Conservation (phyloP, 2,888 invertebrate species). For the Limnephilus lunatus region DNA sequence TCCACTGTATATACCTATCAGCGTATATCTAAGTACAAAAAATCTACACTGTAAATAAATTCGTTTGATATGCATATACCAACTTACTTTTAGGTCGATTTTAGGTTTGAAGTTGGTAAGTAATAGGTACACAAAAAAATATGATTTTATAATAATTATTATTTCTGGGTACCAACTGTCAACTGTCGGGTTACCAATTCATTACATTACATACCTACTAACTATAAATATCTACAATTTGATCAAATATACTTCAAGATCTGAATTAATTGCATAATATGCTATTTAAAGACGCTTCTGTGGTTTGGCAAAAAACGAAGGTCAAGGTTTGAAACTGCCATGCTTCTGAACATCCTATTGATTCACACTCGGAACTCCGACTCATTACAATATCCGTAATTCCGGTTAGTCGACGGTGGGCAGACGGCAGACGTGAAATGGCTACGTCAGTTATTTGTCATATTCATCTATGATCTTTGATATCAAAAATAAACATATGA, state of each 20-base stretch:
- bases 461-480: slow-evolving; percentile 11
- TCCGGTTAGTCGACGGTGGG: background rate
- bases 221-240: background rate
- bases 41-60: too few species aligned
- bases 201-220: too few species aligned
- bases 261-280: background rate
- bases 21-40: too few species aligned
- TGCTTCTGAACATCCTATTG: background rate
- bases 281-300: background rate
- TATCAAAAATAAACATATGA: background rate
- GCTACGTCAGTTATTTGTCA: slow-evolving; percentile 10
- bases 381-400: background rate
- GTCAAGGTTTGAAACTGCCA: background rate
- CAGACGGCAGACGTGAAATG: background rate
- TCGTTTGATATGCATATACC: too few species aligned
- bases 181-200: too few species aligned
- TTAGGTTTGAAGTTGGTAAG: too few species aligned
- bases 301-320: background rate
- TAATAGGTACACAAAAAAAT: too few species aligned
- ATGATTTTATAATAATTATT: too few species aligned
- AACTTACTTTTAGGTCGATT: too few species aligned
- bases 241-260: background rate
- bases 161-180: too few species aligned
- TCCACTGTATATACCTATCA: too few species aligned
- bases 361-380: background rate